Evolutionary conservation across 2,888 invertebrate species (phyloP), one percentile per base, ranked within the genome.

Genomic region (Allophyes oxyacanthae): DNA sequence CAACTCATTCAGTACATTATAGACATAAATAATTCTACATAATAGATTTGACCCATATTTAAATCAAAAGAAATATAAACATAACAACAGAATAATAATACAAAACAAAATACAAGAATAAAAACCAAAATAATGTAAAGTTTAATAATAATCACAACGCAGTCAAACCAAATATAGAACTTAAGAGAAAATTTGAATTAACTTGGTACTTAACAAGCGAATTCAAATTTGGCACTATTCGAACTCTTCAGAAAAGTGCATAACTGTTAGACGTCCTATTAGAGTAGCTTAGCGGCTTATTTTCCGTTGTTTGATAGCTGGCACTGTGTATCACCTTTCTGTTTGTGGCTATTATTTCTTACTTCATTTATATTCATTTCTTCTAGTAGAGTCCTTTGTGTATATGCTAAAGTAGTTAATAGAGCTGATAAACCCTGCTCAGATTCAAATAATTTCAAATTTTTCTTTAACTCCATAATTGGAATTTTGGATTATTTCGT

Each of bases 301-400:
- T 88, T 91, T 92, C 62, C 56, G 86, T 91, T 89, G 60, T 72
- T 90, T 93, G 86, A 83, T 93, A 94, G 94, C 89, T 90, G 89
- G 94, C 94, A 94, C 94, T 91, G 89, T 79, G 87, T 87, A 88
- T 85, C 93, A 94, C 93, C 82, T 86, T 90, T 93, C 75, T 82
- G 87, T 92, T 90, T 70, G 70, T 86, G 71, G 85, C 87, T 87
- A 85, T 87, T 78, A 53, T 87, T 89, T 87, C 82, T 85, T 77
- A 77, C 66, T 83, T 83, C 85, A 70, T 85, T 87, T 82, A 73
- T 83, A 75, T 79, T 83, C 78, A 58, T 88, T 88, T 86, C 82
- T 88, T 88, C 88, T 82, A 44, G 88, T 92, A 93, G 91, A 82
- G 44, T 86, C 86, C 89, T 89, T 67, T 84, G 86, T 88, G 83